Evolutionary conservation across 2,888 invertebrate genomes (phyloP), one percentile per base, ranked within the genome.

Genomic region (Tetragonisca angustula): DNA sequence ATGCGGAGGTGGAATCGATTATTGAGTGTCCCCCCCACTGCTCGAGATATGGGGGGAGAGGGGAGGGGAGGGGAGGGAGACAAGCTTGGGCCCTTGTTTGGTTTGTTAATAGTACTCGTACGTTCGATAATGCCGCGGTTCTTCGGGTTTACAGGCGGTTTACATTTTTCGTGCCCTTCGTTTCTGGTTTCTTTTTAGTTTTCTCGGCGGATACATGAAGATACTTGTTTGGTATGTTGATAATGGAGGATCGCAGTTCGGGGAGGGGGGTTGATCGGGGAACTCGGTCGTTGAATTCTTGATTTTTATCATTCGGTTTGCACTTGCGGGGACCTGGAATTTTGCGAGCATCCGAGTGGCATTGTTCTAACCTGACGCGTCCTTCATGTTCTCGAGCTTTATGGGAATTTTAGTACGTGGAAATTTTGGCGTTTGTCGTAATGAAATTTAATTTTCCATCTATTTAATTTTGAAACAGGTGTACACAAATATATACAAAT

Each of bases 11-110:
- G 50, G 69, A n/a, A 11, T 49, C 19, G 49, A 24, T 70, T 64
- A 75, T 70, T 64, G 72, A 62, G 77, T 54, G 32, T 36, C 43
- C 68, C 3, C 3, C 32, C 68, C 3, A 27, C 21, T 49, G 54
- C 17, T 27, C 50, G 64, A 70, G 70, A 80, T 56, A 71, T 27
- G 27, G 27, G 27, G 50, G 71, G 77, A 54, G 2, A 2, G 32
- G 32, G 27, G 27, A 2, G 50, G 71, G 77, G 65, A 32, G 32
- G 32, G 32, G 0, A 4, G 32, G 0, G 43, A 2, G 43, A 54
- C 36, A 49, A 21, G 49, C 43, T 36, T 77, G 52, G 54, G 56
- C 27, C 68, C 79, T 50, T 74, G 59, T 61, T 74, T 49, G 67
- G 67, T 24, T 74, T 61, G 67, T 61, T 67, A 67, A 79, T 54